These are phyloP conservation scores for Eristalinus aeneus DNA, from an alignment of 2,888 invertebrate species.

Conservation along the genomic window DNA sequence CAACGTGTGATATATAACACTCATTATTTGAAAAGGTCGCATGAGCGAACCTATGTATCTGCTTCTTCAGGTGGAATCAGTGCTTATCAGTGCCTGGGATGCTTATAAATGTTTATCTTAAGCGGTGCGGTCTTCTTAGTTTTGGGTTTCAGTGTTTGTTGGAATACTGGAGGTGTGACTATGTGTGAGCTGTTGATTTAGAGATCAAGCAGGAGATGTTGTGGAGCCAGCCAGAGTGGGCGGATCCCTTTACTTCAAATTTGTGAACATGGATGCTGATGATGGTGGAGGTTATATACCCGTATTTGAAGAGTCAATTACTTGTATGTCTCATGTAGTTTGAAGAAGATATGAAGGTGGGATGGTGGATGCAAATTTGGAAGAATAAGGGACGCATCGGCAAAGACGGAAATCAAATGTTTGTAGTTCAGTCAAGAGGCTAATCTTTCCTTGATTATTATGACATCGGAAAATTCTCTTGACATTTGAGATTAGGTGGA, in stretches of 20 bases:
- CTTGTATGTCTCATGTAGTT: neutral
- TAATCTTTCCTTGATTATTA: too few relatives aligned
- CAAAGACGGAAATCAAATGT: too few relatives aligned
- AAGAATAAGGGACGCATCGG: neutral
- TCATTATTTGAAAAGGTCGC: conserved; percentile 65
- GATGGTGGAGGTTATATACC: conserved; percentile 16
- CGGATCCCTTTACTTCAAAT: conserved; percentile 36
- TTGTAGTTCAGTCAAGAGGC: too few relatives aligned
- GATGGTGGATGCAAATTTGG: neutral
- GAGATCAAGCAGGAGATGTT: conserved; percentile 35
- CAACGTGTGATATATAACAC: conserved; percentile 62
- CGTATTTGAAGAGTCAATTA: conserved; percentile 25
- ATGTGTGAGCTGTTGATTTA: conserved; percentile 52
- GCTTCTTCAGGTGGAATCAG: conserved; percentile 36
- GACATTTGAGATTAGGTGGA: too few relatives aligned
- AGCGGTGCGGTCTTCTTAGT: conserved; percentile 21
- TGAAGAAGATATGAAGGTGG: neutral
- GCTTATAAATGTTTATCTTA: conserved; percentile 56
- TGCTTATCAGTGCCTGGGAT: conserved; percentile 58
- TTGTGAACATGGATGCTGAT: conserved; percentile 2
- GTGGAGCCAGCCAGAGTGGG: conserved; percentile 34
- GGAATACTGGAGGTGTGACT: conserved; percentile 59
- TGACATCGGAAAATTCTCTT: too few relatives aligned
- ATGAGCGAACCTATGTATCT: conserved; percentile 20
- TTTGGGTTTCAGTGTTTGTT: conserved; percentile 4